Percentiles rank a stretch among this genome's conserved stretches.
Conservation (phyloP, 2,888 invertebrate genomes). For the Pocota personata region DNA sequence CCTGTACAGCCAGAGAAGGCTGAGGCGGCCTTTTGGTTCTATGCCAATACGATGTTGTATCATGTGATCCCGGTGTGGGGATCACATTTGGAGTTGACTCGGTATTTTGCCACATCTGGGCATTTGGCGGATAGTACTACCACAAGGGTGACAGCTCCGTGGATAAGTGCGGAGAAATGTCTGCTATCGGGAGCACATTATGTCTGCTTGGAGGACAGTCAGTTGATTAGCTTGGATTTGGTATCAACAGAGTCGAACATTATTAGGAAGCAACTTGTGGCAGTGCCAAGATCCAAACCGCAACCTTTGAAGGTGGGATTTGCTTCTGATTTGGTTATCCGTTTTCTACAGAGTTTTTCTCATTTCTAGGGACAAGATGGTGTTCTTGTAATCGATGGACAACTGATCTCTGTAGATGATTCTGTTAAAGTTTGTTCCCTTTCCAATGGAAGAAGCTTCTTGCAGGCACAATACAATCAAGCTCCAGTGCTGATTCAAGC, state of each 20-base stretch:
- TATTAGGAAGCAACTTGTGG: conserved; percentile 83
- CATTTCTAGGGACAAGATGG: conserved; percentile 80
- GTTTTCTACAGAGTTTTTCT: not conserved
- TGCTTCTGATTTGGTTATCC: not conserved
- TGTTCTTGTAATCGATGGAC: conserved; percentile 80
- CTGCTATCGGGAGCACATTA: conserved; percentile 86
- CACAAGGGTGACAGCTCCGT: conserved; percentile 86
- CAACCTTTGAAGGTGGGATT: conserved; percentile 77
- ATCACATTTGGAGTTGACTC: conserved; percentile 87
- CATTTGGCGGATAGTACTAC: conserved; percentile 83
- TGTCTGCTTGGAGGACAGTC: conserved; percentile 86
- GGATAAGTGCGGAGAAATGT: conserved; percentile 85
- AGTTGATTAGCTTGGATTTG: conserved; percentile 86
- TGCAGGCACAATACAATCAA: conserved; percentile 77
- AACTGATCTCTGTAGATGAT: conserved; percentile 80
- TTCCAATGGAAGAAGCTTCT: conserved; percentile 79
- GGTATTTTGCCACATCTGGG: conserved; percentile 86
- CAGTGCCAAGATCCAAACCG: conserved; percentile 78
- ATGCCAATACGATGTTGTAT: conserved; percentile 85
- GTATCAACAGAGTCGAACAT: conserved; percentile 84
- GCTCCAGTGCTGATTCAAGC: conserved; percentile 82
- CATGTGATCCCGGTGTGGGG: conserved; percentile 86
- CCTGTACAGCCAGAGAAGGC: conserved; percentile 80
- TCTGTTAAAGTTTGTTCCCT: conserved; percentile 80
- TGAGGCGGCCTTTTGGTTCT: conserved; percentile 85